These are phyloP conservation scores for Ciconia boyciana DNA, from an alignment of 2,113 vertebrate genomes.

Conservation along the genomic window DNA sequence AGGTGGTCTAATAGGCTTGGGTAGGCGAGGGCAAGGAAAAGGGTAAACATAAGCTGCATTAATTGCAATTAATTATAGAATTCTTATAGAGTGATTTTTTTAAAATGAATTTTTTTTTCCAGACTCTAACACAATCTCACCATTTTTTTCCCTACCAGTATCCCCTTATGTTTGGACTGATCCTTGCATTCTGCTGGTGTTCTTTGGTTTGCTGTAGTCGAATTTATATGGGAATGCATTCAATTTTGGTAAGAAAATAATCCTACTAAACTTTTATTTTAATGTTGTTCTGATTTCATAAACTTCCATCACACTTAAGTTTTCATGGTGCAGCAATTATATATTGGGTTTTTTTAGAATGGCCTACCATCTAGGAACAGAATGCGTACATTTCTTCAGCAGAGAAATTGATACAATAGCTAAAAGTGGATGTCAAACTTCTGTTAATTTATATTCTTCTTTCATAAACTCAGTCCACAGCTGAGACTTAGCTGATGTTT, in stretches of 20 bases:
- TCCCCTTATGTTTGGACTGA: constrained; percentile 82
- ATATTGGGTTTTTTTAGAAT: neutral
- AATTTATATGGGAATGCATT: constrained; percentile 99
- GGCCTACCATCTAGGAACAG: neutral
- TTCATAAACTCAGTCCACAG: neutral
- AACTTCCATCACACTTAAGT: neutral
- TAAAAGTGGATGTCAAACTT: neutral
- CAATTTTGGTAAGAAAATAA: constrained; percentile 88
- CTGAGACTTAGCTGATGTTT: neutral
- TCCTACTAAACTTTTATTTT: neutral
- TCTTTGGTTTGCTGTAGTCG: constrained; percentile 92
- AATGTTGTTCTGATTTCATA: neutral
- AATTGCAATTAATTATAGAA: neutral
- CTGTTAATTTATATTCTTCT: neutral
- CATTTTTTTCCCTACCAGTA: constrained; percentile 76
- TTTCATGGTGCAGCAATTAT: neutral
- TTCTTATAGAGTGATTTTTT: neutral
- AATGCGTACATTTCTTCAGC: neutral
- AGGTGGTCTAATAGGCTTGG: neutral
- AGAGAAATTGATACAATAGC: neutral
- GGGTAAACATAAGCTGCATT: neutral
- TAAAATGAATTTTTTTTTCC: neutral
- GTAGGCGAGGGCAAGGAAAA: neutral
- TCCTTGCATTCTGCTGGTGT: constrained; percentile 88
- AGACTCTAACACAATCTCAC: neutral